These are phyloP conservation scores for Scomber scombrus DNA, from an alignment of 2,113 vertebrate genomes.

Conservation along the genomic window DNA sequence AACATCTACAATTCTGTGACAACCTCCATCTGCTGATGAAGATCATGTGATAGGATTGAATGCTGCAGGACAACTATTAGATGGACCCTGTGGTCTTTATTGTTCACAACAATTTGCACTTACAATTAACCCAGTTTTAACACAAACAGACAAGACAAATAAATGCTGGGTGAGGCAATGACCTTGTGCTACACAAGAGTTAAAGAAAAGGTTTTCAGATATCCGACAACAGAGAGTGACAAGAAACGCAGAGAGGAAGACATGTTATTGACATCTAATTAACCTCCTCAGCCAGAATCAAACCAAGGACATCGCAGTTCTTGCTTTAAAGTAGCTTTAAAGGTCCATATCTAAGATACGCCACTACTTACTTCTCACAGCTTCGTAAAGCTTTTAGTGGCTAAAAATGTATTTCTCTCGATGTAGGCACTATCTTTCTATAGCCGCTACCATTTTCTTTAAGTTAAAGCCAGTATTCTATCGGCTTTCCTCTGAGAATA, in stretches of 20 bases:
- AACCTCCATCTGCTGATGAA: no score
- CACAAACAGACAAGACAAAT: background rate
- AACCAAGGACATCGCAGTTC: background rate
- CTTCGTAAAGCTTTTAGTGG: background rate
- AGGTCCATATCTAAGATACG: constrained; percentile 15
- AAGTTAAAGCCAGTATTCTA: constrained; percentile 32
- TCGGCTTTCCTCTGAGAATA: constrained; percentile 11
- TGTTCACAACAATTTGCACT: background rate
- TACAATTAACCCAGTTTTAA: background rate
- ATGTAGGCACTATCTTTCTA: constrained; percentile 24
- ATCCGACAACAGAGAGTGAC: no score
- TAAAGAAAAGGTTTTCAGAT: background rate
- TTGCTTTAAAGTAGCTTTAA: background rate
- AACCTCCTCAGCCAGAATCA: no score
- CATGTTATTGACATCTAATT: no score
- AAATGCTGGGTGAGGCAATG: background rate
- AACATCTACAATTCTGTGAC: no score
- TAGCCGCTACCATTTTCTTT: background rate
- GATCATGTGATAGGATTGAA: no score
- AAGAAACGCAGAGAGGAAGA: background rate
- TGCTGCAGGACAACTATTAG: no score
- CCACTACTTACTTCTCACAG: background rate
- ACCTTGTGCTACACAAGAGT: background rate
- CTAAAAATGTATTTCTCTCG: constrained; percentile 3
- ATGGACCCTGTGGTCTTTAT: no score